These are phyloP conservation scores for Labeo calbasu DNA, from an alignment of 2,797 vertebrate species.

Conservation along the genomic window DNA sequence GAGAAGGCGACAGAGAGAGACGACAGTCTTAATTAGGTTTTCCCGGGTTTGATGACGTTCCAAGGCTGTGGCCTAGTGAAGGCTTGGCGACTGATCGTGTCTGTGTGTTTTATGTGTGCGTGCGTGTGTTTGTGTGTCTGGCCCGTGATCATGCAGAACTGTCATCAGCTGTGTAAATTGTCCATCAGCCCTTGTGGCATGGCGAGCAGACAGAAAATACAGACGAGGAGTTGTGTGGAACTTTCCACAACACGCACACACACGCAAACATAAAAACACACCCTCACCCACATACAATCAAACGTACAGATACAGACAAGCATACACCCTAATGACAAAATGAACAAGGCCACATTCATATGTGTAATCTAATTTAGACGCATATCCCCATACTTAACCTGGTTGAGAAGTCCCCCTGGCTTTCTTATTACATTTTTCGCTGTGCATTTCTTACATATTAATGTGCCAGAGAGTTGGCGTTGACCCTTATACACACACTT, in stretches of 20 bases:
- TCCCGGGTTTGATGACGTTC: slow-evolving; percentile 79
- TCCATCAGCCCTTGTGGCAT: slow-evolving; percentile 80
- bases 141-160: slow-evolving; percentile 88
- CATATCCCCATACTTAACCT: background rate
- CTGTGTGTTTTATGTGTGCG: slow-evolving; percentile 41
- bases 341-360: slow-evolving; percentile 21
- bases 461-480: slow-evolving; percentile 50
- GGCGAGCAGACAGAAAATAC: slow-evolving; percentile 72
- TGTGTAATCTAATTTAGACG: slow-evolving; percentile 22
- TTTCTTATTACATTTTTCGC: slow-evolving; percentile 33
- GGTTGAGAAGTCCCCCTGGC: slow-evolving; percentile 3
- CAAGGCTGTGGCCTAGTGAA: slow-evolving; percentile 71
- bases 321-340: slow-evolving; percentile 2
- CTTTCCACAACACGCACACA: slow-evolving; percentile 67
- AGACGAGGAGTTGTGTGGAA: slow-evolving; percentile 73
- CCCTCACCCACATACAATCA: background rate
- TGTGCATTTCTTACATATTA: slow-evolving; percentile 59
- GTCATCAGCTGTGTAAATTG: slow-evolving; percentile 85
- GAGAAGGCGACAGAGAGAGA: slow-evolving; percentile 54
- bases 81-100: slow-evolving; percentile 36
- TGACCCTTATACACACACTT: slow-evolving; percentile 32
- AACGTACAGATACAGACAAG: slow-evolving; percentile 58
- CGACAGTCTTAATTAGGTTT: slow-evolving; percentile 76
- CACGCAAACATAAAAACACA: slow-evolving; percentile 53
- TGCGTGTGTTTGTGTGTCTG: slow-evolving; percentile 69